Base-by-base conservation (phyloP, 2,888 invertebrate species). In the Serrognathus titanus region DNA sequence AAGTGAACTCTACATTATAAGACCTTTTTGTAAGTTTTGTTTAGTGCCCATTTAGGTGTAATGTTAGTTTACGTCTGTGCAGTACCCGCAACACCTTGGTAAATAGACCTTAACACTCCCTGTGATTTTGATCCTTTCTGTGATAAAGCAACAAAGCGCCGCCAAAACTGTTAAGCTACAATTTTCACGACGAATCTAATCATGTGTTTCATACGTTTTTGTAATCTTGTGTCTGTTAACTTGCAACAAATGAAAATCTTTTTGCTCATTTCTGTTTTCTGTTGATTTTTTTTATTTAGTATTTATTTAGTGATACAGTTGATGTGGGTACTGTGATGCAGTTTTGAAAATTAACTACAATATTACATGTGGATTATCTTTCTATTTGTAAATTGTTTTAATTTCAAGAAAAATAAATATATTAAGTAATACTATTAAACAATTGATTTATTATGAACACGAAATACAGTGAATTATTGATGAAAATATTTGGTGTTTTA, bases 281-380 rank as follows among this genome's bases (percentile, higher is more conserved):
- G 43, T 43, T 9, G 20, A 9, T 43, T 43, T 43, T 43, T 11
- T 43, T 9, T 12, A 16, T 13, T 13, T n/a, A n/a, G 24, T 46
- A n/a, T 46, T n/a, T 13, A 46, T 12, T 48, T 48, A 24, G 53
- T 60, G 24, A 31, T 31, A 31, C 57, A 60, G 68, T 67, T 73
- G 71, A 69, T 75, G 75, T 73, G 75, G 76, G 76, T 77, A 76
- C 76, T 76, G 76, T 73, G 75, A 73, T 76, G 75, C 75, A 74
- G 73, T 74, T 75, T 69, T 70, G 67, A 65, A 70, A 69, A 69
- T 66, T 63, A 69, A 70, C 65, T 70, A 55, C 68, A 69, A 72
- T 68, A 71, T 68, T 69, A 70, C 73, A 70, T 72, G 74, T 75
- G 75, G 74, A 76, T 76, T 75, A 75, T 75, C 75, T 74, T 74